A percentile compares a stretch with the other conserved stretches of the same genome.
phyloP scores from a whole-genome alignment of 1,140 invertebrate genomes.

The Temnothorax curvispinosus region DNA sequence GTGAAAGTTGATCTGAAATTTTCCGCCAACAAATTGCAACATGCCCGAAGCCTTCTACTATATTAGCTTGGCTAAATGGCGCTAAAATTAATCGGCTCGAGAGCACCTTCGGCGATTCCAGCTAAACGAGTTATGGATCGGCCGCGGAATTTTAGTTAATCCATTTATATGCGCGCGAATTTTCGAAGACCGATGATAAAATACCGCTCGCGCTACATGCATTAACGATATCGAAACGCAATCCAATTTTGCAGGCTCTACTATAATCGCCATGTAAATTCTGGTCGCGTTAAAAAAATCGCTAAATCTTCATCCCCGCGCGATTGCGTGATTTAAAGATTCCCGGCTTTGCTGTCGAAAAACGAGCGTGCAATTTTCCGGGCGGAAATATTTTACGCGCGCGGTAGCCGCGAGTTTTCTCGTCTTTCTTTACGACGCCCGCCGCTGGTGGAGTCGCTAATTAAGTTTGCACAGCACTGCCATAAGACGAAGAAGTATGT shows the following conservation, averaged over 20 bases:
- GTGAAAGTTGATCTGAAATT: conserved; percentile 46
- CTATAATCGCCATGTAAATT: not conserved
- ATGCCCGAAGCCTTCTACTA: conserved; percentile 18
- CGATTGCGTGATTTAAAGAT: conserved; percentile 10
- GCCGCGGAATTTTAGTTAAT: conserved; percentile 48
- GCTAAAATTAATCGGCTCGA: conserved; percentile 37
- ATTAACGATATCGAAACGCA: conserved; percentile 33
- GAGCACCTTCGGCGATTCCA: conserved; percentile 10
- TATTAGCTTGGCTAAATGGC: conserved; percentile 13
- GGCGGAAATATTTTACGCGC: not conserved
- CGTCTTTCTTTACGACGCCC: conserved; percentile 38
- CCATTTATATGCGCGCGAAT: conserved; percentile 21
- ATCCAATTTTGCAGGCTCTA: not conserved
- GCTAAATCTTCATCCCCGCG: not conserved
- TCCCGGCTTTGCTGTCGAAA: not conserved
- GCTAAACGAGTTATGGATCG: conserved; percentile 38
- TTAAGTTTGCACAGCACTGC: conserved; percentile 72
- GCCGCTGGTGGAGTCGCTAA: conserved; percentile 61
- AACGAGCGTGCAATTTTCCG: conserved; percentile 16
- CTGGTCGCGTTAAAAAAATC: not conserved
- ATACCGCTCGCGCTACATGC: not conserved
- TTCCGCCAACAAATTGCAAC: conserved; percentile 18
- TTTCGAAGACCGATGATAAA: conserved; percentile 41
- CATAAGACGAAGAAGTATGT: conserved; percentile 66
- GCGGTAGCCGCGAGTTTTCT: conserved; percentile 25